These are phyloP conservation scores for Uromys caudimaculatus DNA, from an alignment of 2,797 vertebrate genomes.

Conservation along the genomic window DNA sequence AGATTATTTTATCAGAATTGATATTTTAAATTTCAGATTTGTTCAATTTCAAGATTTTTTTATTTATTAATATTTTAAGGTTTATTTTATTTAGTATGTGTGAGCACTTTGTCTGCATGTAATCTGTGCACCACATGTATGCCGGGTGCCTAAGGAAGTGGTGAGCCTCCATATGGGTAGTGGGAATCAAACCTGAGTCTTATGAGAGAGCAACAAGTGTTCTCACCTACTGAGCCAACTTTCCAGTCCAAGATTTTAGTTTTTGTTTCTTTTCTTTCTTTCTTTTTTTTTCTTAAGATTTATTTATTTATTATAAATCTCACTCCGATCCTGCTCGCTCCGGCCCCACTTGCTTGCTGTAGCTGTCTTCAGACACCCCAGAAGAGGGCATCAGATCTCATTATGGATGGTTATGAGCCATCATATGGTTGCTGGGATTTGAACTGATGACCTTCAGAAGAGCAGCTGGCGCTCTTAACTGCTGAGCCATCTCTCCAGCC, in stretches of 20 bases:
- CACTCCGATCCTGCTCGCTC: too few relatives aligned
- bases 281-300: not conserved
- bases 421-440: too few relatives aligned
- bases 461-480: too few relatives aligned
- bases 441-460: too few relatives aligned
- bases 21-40: constrained; percentile 52
- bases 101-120: not conserved
- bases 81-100: not conserved
- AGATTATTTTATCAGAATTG: not conserved
- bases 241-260: not conserved
- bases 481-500: not conserved
- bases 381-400: too few relatives aligned
- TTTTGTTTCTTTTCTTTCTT: not conserved
- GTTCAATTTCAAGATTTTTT: not conserved
- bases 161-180: not conserved
- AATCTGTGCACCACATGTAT: not conserved
- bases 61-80: not conserved
- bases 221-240: not conserved
- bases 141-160: not conserved
- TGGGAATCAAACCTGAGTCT: not conserved
- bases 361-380: too few relatives aligned
- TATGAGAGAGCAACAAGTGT: not conserved
- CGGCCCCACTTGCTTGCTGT: too few relatives aligned
- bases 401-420: too few relatives aligned
- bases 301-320: too few relatives aligned